Evolutionary conservation across 30 jellyfish, hydroid and myxozoan genomes (phyloP), one percentile per base, ranked within the genome.

Genomic region (Haliclystus octoradiatus): DNA sequence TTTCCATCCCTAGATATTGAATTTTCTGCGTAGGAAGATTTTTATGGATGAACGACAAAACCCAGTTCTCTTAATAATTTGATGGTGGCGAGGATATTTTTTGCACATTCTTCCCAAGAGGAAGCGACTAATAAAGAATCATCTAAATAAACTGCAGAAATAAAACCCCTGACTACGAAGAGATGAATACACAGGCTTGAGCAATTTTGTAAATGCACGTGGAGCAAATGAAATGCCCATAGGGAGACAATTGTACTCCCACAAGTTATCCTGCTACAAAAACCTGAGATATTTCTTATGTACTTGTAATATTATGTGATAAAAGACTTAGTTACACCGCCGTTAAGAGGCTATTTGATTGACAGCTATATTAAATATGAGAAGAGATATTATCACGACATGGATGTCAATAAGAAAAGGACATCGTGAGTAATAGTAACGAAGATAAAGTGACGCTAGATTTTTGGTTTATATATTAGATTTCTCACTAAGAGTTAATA

Each of bases 21-120:
- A 71, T 51, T n/a, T 33, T 31, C 34, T 71, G 82, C 57, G 82
- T 71, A 15, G 82, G 82, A 26, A 19, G 57, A 71, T 50, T 71
- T 71, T 9, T 31, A 19, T 30, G 82, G 74, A 53, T 71, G 82
- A 28, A 71, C 57, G 61, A 69, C 57, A 62, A 71, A 71, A 52
- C 82, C 82, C 23, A 71, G 74, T 34, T 69, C 31, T 26, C 75
- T 29, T 22, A 50, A 53, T 12, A 71, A 64, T 13, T 51, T 52
- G 25, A 71, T 73, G 57, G 82, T 71, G 19, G 57, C 57, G 19
- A 40, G 57, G 14, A 40, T 19, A 40, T 40, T 40, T n/a, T 19
- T 19, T 40, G 57, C 57, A 40, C 57, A 40, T 40, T 9, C 9
- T 9, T 9, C 19, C 57, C 57, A 40, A 9, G 57, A 40, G 19